These are phyloP conservation scores for Gordius sp. DNA, from an alignment of 2,888 invertebrate species.

Conservation along the genomic window DNA sequence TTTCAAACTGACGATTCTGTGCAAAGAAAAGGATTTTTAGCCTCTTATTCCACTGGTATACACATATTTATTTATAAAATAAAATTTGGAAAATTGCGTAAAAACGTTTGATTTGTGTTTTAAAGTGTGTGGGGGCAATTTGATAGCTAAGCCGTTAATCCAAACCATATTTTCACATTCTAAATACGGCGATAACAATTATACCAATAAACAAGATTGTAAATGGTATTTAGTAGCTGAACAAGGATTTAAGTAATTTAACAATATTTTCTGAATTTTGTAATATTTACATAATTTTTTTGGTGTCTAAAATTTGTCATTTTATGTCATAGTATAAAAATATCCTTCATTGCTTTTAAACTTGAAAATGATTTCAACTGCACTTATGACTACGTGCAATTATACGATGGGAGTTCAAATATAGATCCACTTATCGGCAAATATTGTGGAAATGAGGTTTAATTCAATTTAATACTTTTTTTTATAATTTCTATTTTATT, in stretches of 20 bases:
- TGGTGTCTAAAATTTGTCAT: no score
- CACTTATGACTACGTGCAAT: slow-evolving; percentile 71
- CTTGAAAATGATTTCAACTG: slow-evolving; percentile 71
- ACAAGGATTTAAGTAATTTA: slow-evolving; percentile 37
- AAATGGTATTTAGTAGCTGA: slow-evolving; percentile 72
- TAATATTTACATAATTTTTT: no score
- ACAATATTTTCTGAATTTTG: slow-evolving; percentile 19
- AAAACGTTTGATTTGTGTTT: no score
- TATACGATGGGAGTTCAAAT: slow-evolving; percentile 55
- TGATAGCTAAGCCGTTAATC: slow-evolving; percentile 49
- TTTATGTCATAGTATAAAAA: neutral
- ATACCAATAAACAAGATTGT: slow-evolving; percentile 63
- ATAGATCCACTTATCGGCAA: slow-evolving; percentile 49
- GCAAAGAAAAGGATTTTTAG: slow-evolving; percentile 70
- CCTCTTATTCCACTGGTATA: slow-evolving; percentile 67
- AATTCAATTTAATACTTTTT: no score
- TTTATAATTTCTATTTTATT: no score
- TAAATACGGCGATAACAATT: slow-evolving; percentile 62
- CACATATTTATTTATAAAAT: no score
- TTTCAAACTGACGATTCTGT: slow-evolving; percentile 84
- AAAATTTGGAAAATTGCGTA: no score
- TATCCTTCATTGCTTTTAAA: slow-evolving; percentile 62
- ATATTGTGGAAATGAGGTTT: slow-evolving; percentile 64
- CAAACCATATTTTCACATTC: slow-evolving; percentile 79
- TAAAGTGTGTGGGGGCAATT: slow-evolving; percentile 53